Percentiles rank a stretch among this genome's conserved stretches.
These are phyloP conservation scores for Antheraea yamamai DNA, from an alignment of 2,888 invertebrate species.

Conservation along the genomic window DNA sequence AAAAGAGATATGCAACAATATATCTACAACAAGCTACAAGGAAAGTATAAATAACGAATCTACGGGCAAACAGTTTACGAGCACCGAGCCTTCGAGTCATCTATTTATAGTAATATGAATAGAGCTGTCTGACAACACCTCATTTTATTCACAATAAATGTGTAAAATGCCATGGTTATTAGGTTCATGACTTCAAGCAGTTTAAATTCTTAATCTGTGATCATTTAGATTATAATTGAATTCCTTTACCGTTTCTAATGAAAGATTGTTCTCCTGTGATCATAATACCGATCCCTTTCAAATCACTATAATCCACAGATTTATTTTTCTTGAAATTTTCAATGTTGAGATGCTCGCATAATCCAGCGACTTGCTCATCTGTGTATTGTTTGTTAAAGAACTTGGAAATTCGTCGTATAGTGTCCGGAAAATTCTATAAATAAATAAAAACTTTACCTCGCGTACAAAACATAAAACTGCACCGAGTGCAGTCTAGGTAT, in stretches of 20 bases:
- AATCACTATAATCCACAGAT: conserved; percentile 87
- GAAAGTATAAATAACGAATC: too few relatives aligned
- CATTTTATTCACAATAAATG: too few relatives aligned
- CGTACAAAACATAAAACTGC: background rate
- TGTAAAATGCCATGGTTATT: too few relatives aligned
- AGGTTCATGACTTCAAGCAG: too few relatives aligned
- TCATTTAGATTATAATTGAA: background rate
- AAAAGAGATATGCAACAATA: too few relatives aligned
- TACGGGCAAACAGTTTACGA: too few relatives aligned
- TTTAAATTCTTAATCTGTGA: background rate
- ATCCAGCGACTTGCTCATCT: conserved; percentile 79
- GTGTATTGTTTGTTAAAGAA: conserved; percentile 84
- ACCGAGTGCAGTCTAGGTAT: background rate
- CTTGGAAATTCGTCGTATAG: conserved; percentile 81
- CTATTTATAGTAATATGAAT: too few relatives aligned
- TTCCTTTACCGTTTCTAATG: conserved; percentile 83
- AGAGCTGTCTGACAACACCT: too few relatives aligned
- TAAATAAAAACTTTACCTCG: background rate
- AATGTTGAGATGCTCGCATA: conserved; percentile 89
- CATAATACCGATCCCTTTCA: conserved; percentile 83
- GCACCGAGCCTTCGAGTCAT: too few relatives aligned
- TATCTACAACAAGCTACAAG: too few relatives aligned
- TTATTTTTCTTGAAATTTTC: conserved; percentile 91
- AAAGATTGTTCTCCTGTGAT: conserved; percentile 83
- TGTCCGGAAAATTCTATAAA: conserved; percentile 82